Percentiles rank a stretch among this genome's conserved stretches.
Evolutionary conservation across 2,113 vertebrate species (phyloP).

Genomic region (Zosterops lateralis): DNA sequence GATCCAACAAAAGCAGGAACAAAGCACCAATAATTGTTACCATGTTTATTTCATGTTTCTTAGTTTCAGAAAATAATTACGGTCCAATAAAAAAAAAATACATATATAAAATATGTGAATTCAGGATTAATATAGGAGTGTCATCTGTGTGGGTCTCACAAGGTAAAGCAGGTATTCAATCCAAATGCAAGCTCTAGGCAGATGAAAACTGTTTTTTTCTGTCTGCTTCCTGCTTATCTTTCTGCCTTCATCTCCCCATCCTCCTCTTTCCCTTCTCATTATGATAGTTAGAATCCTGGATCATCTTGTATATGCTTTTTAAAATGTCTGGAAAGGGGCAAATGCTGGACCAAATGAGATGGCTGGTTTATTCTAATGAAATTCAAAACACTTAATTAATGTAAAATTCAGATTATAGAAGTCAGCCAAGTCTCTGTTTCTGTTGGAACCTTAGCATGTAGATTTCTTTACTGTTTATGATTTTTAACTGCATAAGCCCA

Average conservation of each 20-base stretch:
- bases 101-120: not conserved
- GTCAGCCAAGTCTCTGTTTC: constrained; percentile 64
- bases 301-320: not conserved
- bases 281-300: not conserved
- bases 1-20: constrained; percentile 64
- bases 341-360: not conserved
- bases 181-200: not conserved
- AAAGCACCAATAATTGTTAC: constrained; percentile 61
- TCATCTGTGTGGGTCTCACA: not conserved
- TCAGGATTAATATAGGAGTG: not conserved
- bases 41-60: constrained; percentile 58
- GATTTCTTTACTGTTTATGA: constrained; percentile 45
- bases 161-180: not conserved
- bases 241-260: not conserved
- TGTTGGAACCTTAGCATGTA: constrained; percentile 37
- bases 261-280: not conserved
- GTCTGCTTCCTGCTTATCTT: not conserved
- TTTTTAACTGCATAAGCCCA: constrained; percentile 4
- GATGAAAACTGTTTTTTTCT: not conserved
- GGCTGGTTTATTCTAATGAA: constrained; percentile 53
- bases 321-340: constrained; percentile 16
- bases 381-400: constrained; percentile 61
- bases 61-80: constrained; percentile 37
- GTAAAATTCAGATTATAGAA: constrained; percentile 40
- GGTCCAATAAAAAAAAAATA: constrained; percentile 26